These are phyloP conservation scores for Oegoconia quadripuncta DNA, from an alignment of 2,888 invertebrate genomes.

Conservation along the genomic window DNA sequence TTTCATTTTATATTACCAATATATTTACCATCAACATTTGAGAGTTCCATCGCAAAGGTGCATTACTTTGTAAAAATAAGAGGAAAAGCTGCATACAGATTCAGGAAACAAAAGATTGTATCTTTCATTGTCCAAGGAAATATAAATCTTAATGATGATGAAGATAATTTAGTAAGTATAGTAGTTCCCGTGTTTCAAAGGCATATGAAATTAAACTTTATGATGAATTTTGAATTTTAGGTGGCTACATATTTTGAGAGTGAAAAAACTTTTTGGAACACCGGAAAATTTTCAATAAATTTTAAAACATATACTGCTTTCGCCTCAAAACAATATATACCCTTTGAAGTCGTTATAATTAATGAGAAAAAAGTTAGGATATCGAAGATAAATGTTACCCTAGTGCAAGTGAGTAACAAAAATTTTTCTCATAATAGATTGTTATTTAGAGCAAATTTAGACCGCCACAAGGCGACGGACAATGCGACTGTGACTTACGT, in stretches of 20 bases:
- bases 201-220: not conserved
- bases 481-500: too few relatives aligned
- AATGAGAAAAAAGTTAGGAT: constrained; percentile 52
- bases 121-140: constrained; percentile 46
- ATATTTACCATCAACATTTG: constrained; percentile 57
- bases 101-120: constrained; percentile 32
- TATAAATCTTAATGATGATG: constrained; percentile 50
- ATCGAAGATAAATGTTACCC: constrained; percentile 40
- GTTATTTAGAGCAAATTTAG: not conserved
- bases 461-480: too few relatives aligned
- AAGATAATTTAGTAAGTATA: constrained; percentile 44
- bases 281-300: constrained; percentile 36
- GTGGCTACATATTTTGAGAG: constrained; percentile 42
- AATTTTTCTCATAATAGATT: not conserved
- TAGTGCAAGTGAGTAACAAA: constrained; percentile 48
- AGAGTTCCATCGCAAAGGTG: constrained; percentile 55
- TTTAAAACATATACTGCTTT: constrained; percentile 55
- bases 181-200: not conserved
- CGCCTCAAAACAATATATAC: constrained; percentile 48
- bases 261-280: constrained; percentile 42
- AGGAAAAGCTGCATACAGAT: constrained; percentile 42
- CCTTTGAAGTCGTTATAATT: constrained; percentile 47
- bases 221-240: constrained; percentile 34
- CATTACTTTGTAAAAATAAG: constrained; percentile 50
- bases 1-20: constrained; percentile 58